A percentile compares a stretch with the other conserved stretches of the same genome.
Conservation (phyloP, 2,113 vertebrate species). For the Coreoperca whiteheadi region DNA sequence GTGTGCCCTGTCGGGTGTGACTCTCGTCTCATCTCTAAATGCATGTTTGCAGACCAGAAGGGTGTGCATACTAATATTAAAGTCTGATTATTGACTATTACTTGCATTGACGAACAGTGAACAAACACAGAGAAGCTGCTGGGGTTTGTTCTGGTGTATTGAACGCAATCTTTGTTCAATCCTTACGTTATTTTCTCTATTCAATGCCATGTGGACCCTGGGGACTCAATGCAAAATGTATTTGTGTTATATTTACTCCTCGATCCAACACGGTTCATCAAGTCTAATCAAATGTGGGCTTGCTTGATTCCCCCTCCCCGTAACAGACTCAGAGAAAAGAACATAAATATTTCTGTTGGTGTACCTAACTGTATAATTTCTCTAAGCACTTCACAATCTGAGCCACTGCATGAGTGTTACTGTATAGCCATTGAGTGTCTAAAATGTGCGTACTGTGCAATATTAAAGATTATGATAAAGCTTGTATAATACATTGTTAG, state of each 20-base stretch:
- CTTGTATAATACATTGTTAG: background rate
- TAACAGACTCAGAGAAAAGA: constrained; percentile 30
- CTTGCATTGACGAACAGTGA: constrained; percentile 15
- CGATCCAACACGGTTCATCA: constrained; percentile 59
- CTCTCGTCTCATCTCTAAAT: constrained; percentile 32
- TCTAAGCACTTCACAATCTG: background rate
- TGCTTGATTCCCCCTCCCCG: constrained; percentile 16
- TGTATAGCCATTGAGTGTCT: background rate
- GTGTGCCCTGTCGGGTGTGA: constrained; percentile 12
- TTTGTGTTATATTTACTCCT: constrained; percentile 58
- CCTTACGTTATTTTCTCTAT: constrained; percentile 54
- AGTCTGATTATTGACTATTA: constrained; percentile 28
- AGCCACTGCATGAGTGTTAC: background rate
- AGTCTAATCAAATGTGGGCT: constrained; percentile 64
- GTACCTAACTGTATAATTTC: background rate
- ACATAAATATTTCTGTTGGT: constrained; percentile 18
- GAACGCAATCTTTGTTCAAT: constrained; percentile 18
- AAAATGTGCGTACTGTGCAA: background rate
- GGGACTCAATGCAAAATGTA: constrained; percentile 64
- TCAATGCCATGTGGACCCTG: constrained; percentile 27
- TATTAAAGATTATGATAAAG: constrained; percentile 1
- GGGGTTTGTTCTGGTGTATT: constrained; percentile 15
- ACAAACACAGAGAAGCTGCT: constrained; percentile 28
- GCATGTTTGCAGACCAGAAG: constrained; percentile 2
- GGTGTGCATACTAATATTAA: constrained; percentile 18